A percentile compares a stretch with the other conserved stretches of the same genome.
Evolutionary conservation across 2,888 invertebrate genomes (phyloP).

Genomic region (Abrostola tripartita): DNA sequence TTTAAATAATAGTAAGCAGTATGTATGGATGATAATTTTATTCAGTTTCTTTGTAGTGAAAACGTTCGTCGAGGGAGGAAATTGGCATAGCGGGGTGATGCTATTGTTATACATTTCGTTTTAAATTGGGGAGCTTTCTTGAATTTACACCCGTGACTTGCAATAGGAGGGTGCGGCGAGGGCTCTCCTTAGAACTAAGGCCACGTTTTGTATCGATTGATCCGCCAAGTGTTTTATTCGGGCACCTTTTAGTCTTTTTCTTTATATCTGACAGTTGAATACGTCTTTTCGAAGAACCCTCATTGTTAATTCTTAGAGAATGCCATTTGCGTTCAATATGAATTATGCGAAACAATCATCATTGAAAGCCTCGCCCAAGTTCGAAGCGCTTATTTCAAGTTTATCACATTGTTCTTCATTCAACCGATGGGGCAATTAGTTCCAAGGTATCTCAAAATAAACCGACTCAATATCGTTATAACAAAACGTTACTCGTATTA

Average conservation of each 20-base stretch:
- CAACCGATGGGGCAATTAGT: slow-evolving; percentile 73
- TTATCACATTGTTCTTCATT: slow-evolving; percentile 74
- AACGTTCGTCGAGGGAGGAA: slow-evolving; percentile 81
- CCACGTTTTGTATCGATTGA: slow-evolving; percentile 72
- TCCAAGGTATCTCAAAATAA: slow-evolving; percentile 70
- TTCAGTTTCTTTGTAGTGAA: slow-evolving; percentile 81
- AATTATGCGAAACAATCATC: slow-evolving; percentile 73
- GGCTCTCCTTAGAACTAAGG: slow-evolving; percentile 58
- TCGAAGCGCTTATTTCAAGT: slow-evolving; percentile 64
- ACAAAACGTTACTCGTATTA: slow-evolving; percentile 74
- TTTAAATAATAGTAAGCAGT: slow-evolving; percentile 69
- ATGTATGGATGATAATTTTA: slow-evolving; percentile 80
- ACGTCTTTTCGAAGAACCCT: slow-evolving; percentile 54
- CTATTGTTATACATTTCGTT: slow-evolving; percentile 86
- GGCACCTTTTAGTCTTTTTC: slow-evolving; percentile 60
- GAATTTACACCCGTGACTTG: slow-evolving; percentile 87
- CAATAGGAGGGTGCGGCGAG: slow-evolving; percentile 73
- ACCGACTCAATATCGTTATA: slow-evolving; percentile 69
- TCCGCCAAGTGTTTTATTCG: slow-evolving; percentile 64
- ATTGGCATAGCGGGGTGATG: slow-evolving; percentile 83
- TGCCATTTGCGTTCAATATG: slow-evolving; percentile 66
- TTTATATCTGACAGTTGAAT: slow-evolving; percentile 60
- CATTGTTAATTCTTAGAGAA: slow-evolving; percentile 56
- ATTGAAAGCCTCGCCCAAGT: slow-evolving; percentile 63
- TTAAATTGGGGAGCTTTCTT: slow-evolving; percentile 88